Percentiles rank a stretch among this genome's conserved stretches.
Evolutionary conservation across 2,888 invertebrate species (phyloP).

Genomic region (Latrodectus hesperus): DNA sequence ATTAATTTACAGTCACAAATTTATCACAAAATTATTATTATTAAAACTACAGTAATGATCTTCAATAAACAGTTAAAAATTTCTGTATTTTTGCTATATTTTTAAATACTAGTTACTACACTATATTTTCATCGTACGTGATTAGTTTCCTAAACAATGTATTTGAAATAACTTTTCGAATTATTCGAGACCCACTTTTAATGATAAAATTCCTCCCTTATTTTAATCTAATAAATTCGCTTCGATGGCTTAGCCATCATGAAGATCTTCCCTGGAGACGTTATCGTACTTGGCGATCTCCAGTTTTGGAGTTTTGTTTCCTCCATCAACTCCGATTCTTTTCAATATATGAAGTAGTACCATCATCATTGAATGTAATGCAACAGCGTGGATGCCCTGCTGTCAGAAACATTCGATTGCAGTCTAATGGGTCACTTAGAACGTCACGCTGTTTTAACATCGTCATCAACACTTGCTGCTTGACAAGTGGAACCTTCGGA

Average conservation of each 20-base stretch:
- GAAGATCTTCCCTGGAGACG: constrained; percentile 10
- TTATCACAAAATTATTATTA: too few relatives aligned
- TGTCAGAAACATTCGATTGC: constrained; percentile 52
- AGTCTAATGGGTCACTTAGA: constrained; percentile 55
- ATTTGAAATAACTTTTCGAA: too few relatives aligned
- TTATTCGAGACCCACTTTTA: too few relatives aligned
- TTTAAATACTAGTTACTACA: too few relatives aligned
- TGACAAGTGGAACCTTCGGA: constrained; percentile 36
- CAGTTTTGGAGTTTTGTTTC: constrained; percentile 11
- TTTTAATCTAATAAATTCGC: constrained; percentile 8
- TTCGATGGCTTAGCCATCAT: constrained; percentile 15
- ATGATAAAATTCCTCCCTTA: too few relatives aligned
- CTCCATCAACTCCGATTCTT: constrained; percentile 42
- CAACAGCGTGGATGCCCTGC: constrained; percentile 19
- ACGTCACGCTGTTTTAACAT: constrained; percentile 49
- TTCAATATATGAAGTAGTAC: constrained; percentile 15
- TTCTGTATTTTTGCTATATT: too few relatives aligned
- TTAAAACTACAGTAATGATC: too few relatives aligned
- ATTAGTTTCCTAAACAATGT: too few relatives aligned
- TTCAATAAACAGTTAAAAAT: too few relatives aligned
- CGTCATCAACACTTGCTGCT: constrained; percentile 30
- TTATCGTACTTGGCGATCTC: constrained; percentile 32
- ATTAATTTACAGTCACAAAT: too few relatives aligned
- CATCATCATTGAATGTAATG: constrained; percentile 24
- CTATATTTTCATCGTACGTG: too few relatives aligned